A percentile compares a stretch with the other conserved stretches of the same genome.
Conservation (phyloP, 2,797 vertebrate species). For the Aplochiton taeniatus region DNA sequence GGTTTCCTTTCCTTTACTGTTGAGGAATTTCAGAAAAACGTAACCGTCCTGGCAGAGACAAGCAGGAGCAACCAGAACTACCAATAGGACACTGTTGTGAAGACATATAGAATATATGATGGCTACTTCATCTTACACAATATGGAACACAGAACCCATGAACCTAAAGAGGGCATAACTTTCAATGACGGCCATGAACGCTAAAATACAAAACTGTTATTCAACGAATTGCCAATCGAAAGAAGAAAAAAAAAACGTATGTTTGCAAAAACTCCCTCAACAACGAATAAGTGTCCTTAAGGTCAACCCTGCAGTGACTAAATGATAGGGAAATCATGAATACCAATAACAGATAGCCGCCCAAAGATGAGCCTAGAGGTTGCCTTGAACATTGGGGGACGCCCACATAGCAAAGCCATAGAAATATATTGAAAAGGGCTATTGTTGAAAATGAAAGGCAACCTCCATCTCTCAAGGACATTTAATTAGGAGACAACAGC, state of each 20-base stretch:
- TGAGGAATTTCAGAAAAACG: no score
- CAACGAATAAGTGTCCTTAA: conserved; percentile 40
- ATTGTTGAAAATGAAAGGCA: conserved; percentile 76
- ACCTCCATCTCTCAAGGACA: conserved; percentile 79
- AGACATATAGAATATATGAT: no score
- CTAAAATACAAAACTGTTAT: conserved; percentile 56
- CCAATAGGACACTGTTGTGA: no score
- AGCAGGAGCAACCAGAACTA: no score
- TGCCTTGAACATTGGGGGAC: conserved; percentile 74
- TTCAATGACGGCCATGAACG: conserved; percentile 43
- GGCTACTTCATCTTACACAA: no score
- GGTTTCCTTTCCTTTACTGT: no score
- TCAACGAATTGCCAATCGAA: conserved; percentile 62
- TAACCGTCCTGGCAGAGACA: no score
- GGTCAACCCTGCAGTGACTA: conserved; percentile 62
- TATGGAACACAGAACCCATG: not conserved
- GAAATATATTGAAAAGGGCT: conserved; percentile 74
- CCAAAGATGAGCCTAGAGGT: conserved; percentile 62
- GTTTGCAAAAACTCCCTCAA: conserved; percentile 56
- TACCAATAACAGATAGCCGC: conserved; percentile 54
- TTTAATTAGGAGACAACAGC: conserved; percentile 87
- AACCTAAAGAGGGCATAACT: conserved; percentile 25
- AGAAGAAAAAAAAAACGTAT: conserved; percentile 54
- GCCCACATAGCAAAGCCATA: conserved; percentile 76
- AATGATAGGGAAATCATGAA: conserved; percentile 62